These are phyloP conservation scores for Brachyistius frenatus DNA, from an alignment of 2,113 vertebrate genomes.

Conservation along the genomic window DNA sequence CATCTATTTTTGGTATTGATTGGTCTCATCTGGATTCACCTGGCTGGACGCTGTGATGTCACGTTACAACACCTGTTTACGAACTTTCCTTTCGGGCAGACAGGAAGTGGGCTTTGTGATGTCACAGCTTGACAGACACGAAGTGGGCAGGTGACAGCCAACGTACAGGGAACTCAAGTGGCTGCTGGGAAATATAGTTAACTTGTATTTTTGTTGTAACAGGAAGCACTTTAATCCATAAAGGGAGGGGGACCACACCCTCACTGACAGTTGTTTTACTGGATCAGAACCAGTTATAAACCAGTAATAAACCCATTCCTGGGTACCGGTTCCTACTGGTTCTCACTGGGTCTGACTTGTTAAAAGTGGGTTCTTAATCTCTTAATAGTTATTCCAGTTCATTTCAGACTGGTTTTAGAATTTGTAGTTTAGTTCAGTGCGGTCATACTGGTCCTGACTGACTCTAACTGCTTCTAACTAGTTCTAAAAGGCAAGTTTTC, in stretches of 20 bases:
- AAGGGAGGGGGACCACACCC: background rate
- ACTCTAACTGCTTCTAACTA: background rate
- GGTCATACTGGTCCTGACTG: background rate
- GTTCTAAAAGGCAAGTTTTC: background rate
- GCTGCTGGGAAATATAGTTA: slow-evolving; percentile 26
- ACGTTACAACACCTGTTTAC: slow-evolving; percentile 19
- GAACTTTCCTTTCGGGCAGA: background rate
- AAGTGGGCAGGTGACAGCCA: background rate
- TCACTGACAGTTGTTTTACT: background rate
- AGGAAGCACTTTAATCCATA: slow-evolving; percentile 71
- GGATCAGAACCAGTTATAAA: background rate
- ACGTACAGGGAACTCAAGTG: background rate
- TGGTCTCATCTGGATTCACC: slow-evolving; percentile 1
- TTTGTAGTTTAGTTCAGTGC: background rate
- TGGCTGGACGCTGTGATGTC: background rate
- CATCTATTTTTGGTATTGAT: background rate
- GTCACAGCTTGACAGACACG: slow-evolving; percentile 32
- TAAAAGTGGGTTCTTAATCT: background rate
- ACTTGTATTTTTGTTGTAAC: slow-evolving; percentile 54
- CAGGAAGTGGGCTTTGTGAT: slow-evolving; percentile 5
- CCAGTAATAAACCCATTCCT: too few species aligned
- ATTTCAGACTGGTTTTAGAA: too few species aligned
- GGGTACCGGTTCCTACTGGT: background rate
- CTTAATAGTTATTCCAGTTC: too few species aligned
- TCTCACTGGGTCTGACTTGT: background rate